Percentiles rank a stretch among this genome's conserved stretches.
These are phyloP conservation scores for Drosophila equinoxialis DNA, from an alignment of 1,140 invertebrate genomes.

Conservation along the genomic window DNA sequence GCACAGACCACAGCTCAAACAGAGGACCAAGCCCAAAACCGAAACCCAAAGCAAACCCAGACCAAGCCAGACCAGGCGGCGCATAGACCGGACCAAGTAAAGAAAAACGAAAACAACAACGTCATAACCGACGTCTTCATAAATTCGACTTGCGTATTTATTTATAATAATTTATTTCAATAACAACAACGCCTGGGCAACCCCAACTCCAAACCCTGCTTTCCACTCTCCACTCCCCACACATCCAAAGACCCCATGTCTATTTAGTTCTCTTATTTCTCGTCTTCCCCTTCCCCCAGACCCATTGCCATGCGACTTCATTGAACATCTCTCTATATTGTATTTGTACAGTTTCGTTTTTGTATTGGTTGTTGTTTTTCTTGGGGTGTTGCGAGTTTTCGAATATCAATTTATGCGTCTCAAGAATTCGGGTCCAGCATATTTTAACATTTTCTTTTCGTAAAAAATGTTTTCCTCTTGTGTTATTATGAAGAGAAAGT, in stretches of 20 bases:
- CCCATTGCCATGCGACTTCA: conserved; percentile 19
- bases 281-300: conserved; percentile 16
- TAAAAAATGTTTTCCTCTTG: conserved; percentile 19
- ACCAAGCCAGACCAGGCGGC: conserved; percentile 21
- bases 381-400: conserved; percentile 46
- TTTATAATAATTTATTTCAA: conserved; percentile 83
- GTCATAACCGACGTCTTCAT: conserved; percentile 70
- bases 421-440: conserved; percentile 54
- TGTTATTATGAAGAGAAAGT: conserved; percentile 54
- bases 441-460: conserved; percentile 51
- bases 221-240: conserved; percentile 37
- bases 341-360: conserved; percentile 25
- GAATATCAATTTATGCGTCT: conserved; percentile 76
- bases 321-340: conserved; percentile 37
- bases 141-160: conserved; percentile 79
- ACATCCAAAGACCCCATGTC: conserved; percentile 8
- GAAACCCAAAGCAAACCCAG: conserved; percentile 8
- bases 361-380: conserved; percentile 27
- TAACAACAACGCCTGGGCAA: conserved; percentile 55
- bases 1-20: conserved; percentile 29
- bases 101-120: conserved; percentile 51
- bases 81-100: not conserved
- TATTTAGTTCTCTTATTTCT: conserved; percentile 10
- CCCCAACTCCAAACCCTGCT: conserved; percentile 30
- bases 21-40: conserved; percentile 14